Evolutionary conservation across 2,888 invertebrate genomes (phyloP).

Genomic region (Erebia ligea): DNA sequence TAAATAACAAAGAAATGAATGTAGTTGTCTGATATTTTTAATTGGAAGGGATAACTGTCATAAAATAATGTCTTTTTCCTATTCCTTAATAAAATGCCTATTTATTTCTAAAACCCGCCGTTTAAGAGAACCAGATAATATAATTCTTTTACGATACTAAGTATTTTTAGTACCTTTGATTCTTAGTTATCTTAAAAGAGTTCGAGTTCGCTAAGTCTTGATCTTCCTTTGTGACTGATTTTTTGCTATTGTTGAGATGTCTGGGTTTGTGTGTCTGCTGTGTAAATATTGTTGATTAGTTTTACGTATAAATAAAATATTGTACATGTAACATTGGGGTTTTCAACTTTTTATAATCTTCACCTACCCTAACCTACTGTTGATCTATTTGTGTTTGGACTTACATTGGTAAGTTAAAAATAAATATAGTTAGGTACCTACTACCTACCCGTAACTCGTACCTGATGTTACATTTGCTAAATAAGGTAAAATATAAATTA

Average conservation of each 20-base stretch:
- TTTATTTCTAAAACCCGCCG: conserved; percentile 6
- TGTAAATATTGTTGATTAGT: conserved; percentile 59
- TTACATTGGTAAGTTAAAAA: too few relatives aligned
- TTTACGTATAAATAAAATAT: conserved; percentile 43
- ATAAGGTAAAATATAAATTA: not conserved
- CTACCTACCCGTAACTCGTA: not conserved
- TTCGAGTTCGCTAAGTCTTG: conserved; percentile 14
- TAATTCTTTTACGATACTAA: not conserved
- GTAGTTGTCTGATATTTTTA: not conserved
- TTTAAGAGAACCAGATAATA: too few relatives aligned
- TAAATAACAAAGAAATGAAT: not conserved
- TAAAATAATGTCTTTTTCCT: not conserved
- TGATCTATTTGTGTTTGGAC: not conserved
- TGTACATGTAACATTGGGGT: not conserved
- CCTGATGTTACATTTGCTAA: not conserved
- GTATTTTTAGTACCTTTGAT: not conserved
- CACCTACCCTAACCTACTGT: not conserved
- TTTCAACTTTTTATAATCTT: not conserved
- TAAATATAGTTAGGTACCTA: not conserved
- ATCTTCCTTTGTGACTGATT: conserved; percentile 12
- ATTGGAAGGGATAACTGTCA: not conserved
- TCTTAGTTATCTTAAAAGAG: not conserved
- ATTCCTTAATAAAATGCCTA: not conserved
- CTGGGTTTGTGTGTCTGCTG: conserved; percentile 36
- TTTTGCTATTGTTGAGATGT: conserved; percentile 26